Evolutionary conservation across 2,113 vertebrate genomes (phyloP).

Genomic region (Sardina pilchardus): DNA sequence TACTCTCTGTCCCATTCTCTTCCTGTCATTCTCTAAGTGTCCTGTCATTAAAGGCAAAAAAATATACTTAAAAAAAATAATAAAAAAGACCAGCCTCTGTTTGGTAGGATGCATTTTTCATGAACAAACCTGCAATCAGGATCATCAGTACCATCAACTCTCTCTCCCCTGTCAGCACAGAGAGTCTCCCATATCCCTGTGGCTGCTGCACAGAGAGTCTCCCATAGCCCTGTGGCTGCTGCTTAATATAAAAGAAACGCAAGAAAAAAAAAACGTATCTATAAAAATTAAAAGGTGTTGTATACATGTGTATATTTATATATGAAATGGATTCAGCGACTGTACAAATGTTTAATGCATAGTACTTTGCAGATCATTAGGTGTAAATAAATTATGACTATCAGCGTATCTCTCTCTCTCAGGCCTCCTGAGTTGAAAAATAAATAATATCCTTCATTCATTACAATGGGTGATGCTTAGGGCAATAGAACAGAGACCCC

Average conservation of each 20-base stretch:
- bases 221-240: slow-evolving; percentile 6
- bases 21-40: no score
- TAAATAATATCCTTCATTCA: slow-evolving; percentile 79
- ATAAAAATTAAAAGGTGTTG: slow-evolving; percentile 59
- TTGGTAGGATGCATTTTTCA: not conserved
- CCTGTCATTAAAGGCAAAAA: no score
- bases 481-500: slow-evolving; percentile 57
- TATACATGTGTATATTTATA: slow-evolving; percentile 60
- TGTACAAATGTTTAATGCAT: slow-evolving; percentile 76
- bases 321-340: slow-evolving; percentile 72
- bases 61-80: no score
- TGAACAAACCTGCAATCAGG: not conserved
- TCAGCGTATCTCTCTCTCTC: slow-evolving; percentile 69
- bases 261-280: slow-evolving; percentile 43
- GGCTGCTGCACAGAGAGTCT: slow-evolving; percentile 8
- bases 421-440: slow-evolving; percentile 75
- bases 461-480: slow-evolving; percentile 47
- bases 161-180: not conserved
- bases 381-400: slow-evolving; percentile 78
- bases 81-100: not conserved
- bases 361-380: slow-evolving; percentile 73
- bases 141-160: not conserved
- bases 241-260: slow-evolving; percentile 35
- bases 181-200: slow-evolving; percentile 10
- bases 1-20: no score